Evolutionary conservation across 2,113 vertebrate genomes (phyloP).

Genomic region (Microtus ochrogaster): DNA sequence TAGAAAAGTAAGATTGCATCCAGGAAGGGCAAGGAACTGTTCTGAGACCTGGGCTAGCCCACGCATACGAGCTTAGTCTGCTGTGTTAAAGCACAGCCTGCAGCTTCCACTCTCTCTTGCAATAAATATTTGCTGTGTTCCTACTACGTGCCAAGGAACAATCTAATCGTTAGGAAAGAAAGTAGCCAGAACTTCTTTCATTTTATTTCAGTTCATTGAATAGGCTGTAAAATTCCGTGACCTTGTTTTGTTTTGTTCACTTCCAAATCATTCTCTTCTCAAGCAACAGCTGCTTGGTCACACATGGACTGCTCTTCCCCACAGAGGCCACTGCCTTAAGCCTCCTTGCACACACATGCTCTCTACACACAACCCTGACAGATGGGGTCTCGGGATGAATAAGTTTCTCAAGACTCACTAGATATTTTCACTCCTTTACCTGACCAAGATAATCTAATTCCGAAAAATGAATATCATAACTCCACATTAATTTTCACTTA

Average conservation of each 20-base stretch:
- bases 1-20: background rate
- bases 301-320: background rate
- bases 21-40: background rate
- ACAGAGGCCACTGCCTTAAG: background rate
- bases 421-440: slow-evolving; percentile 58
- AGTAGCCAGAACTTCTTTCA: background rate
- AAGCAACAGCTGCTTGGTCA: background rate
- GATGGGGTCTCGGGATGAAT: slow-evolving; percentile 3
- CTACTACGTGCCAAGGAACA: slow-evolving; percentile 12
- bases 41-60: background rate
- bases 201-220: slow-evolving; percentile 20
- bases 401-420: background rate
- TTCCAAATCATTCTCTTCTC: background rate
- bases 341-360: background rate
- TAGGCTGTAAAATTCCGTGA: background rate
- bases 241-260: background rate
- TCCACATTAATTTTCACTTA: slow-evolving; percentile 26
- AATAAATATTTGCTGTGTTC: slow-evolving; percentile 25
- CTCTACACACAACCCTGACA: background rate
- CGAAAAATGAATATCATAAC: slow-evolving; percentile 20
- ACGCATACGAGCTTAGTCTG: background rate
- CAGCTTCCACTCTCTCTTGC: slow-evolving; percentile 5
- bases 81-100: background rate
- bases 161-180: background rate
- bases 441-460: slow-evolving; percentile 57